phyloP scores from a whole-genome alignment of 2,113 vertebrate species.

The Puntigrus tetrazona region DNA sequence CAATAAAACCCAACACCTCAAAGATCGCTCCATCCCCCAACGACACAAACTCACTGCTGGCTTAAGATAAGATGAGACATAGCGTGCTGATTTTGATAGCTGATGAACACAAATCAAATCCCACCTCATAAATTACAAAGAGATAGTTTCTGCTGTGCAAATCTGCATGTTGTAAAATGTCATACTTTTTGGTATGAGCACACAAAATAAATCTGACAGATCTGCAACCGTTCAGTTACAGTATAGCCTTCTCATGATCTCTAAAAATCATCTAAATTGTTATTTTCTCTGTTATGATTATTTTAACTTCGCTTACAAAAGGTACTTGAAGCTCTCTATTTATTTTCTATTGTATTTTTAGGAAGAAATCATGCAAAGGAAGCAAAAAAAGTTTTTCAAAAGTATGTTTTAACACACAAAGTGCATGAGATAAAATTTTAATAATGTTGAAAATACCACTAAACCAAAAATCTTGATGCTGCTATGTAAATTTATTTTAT shows the following conservation, averaged over 20 bases:
- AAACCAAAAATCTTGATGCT: too few species aligned
- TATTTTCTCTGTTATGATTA: neutral
- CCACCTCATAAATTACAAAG: neutral
- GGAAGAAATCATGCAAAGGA: neutral
- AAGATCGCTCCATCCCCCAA: constrained; percentile 16
- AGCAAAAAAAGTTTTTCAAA: neutral
- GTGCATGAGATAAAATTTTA: neutral
- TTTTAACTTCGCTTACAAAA: neutral
- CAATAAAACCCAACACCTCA: constrained; percentile 42
- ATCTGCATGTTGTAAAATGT: neutral
- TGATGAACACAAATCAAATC: constrained; percentile 11
- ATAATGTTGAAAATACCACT: too few species aligned
- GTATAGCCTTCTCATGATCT: neutral
- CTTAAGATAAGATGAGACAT: neutral
- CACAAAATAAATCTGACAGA: neutral
- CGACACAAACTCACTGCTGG: constrained; percentile 7
- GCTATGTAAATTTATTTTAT: too few species aligned
- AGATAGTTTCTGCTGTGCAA: neutral
- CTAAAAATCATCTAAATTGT: neutral
- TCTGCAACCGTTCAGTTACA: neutral
- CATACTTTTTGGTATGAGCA: neutral
- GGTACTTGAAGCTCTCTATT: neutral
- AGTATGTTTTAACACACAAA: neutral
- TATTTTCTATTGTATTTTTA: neutral
- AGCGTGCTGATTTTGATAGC: neutral